These are phyloP conservation scores for Pluvianellus socialis DNA, from an alignment of 2,113 vertebrate species.

Conservation along the genomic window DNA sequence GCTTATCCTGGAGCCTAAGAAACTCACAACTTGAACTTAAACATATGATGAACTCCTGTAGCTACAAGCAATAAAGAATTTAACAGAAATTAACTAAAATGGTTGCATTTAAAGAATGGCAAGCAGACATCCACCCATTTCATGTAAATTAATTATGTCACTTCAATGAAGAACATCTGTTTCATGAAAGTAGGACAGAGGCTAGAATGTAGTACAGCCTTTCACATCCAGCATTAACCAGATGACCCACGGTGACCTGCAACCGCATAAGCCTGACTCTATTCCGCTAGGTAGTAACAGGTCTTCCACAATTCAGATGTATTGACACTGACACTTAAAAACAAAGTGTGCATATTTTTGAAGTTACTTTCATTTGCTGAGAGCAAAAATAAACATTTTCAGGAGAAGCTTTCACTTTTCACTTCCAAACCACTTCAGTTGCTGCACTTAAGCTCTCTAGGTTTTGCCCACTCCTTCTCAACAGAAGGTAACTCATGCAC, in stretches of 20 bases:
- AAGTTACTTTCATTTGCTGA: not conserved
- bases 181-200: not conserved
- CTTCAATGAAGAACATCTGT: not conserved
- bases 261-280: not conserved
- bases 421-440: not conserved
- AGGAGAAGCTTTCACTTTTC: not conserved
- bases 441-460: not conserved
- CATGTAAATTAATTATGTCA: not conserved
- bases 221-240: conserved; percentile 7
- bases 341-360: not conserved
- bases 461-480: not conserved
- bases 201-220: not conserved
- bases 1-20: not conserved
- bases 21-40: not conserved
- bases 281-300: not conserved
- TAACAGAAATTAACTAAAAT: not conserved
- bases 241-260: not conserved
- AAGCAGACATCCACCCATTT: not conserved
- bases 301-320: not conserved
- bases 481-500: not conserved
- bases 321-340: not conserved
- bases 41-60: not conserved
- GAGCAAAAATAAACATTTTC: not conserved
- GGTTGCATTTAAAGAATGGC: not conserved
- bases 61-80: not conserved